Evolutionary conservation across 2,113 vertebrate species (phyloP), one percentile per base, ranked within the genome.

Genomic region (Sorex araneus): DNA sequence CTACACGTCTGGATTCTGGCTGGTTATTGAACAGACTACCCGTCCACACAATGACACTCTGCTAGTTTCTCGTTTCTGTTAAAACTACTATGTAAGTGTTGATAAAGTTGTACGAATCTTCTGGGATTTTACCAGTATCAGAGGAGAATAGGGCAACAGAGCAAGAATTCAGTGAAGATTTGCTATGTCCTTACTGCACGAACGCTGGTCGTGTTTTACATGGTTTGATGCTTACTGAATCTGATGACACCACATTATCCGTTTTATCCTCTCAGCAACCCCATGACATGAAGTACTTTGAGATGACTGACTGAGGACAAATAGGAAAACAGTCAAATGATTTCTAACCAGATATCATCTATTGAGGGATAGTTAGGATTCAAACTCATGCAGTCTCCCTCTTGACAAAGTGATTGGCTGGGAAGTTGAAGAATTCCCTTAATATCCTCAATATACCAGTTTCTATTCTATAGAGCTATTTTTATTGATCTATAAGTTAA

Each of bases 161-260:
- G 32, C 25, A 63, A 27, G 82, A 19, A 60, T 4, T 36, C 10
- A 47, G 57, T 54, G 28, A 43, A 80, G 50, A 7, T 54, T 8
- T 8, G 15, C 30, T 12, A 1, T 0, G 5, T 47, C 28, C 75
- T 47, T 6, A 25, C 0, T 43, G 67, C 5, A 30, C 0, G 2
- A 40, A 36, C 4, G 25, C 54, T 70, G 8, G 0, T 0, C 1
- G 8, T 15, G 6, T 27, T 81, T 18, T 16, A 28, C 45, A 15
- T 0, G 6, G 15, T 5, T 36, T 60, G 28, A 2, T 0, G 0
- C 43, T 19, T 50, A 47, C 1, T n/a, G 75, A 88, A 25, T 57
- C 19, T 19, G 54, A 57, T 57, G 15, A 57, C 54, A 57, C 54
- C 74, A 67, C 45, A 8, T 6, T 23, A 25, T 1, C 8, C 5